A percentile compares a stretch with the other conserved stretches of the same genome.
phyloP scores from a whole-genome alignment of 2,888 invertebrate species.

The Agrotis clavis region DNA sequence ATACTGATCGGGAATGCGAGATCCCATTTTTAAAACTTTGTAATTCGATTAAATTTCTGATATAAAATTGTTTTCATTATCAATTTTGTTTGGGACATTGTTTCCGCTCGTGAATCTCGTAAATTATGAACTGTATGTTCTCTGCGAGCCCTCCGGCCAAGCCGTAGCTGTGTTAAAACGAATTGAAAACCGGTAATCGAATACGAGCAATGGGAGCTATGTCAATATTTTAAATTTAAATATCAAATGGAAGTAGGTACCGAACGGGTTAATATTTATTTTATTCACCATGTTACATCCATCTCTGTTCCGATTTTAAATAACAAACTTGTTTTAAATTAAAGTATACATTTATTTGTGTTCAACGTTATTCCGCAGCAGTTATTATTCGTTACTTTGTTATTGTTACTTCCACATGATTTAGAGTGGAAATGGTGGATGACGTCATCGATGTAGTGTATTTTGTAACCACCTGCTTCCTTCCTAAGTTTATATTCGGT shows the following conservation, averaged over 20 bases:
- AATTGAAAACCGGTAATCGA: conserved; percentile 91
- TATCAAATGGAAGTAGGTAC: conserved; percentile 81
- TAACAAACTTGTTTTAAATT: conserved; percentile 58
- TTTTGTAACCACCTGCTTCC: conserved; percentile 16
- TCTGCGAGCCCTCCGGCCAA: conserved; percentile 84
- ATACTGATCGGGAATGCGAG: conserved; percentile 72
- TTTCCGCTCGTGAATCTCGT: conserved; percentile 86
- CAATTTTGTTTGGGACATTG: conserved; percentile 87
- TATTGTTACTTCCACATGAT: conserved; percentile 15
- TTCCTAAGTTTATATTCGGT: conserved; percentile 31
- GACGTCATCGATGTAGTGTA: conserved; percentile 30
- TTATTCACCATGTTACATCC: conserved; percentile 78
- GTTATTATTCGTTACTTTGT: conserved; percentile 34
- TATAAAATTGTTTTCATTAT: conserved; percentile 88
- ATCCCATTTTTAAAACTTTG: conserved; percentile 78
- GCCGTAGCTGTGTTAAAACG: conserved; percentile 86
- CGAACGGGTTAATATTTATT: conserved; percentile 81
- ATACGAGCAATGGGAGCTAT: conserved; percentile 87
- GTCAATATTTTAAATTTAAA: conserved; percentile 90
- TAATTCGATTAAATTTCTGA: conserved; percentile 86
- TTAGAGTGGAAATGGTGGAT: conserved; percentile 11
- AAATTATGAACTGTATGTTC: conserved; percentile 88
- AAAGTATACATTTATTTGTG: conserved; percentile 60
- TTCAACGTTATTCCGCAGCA: conserved; percentile 34
- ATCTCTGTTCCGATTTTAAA: conserved; percentile 79